Evolutionary conservation across 2,113 vertebrate species (phyloP).

Genomic region (Vombatus ursinus): DNA sequence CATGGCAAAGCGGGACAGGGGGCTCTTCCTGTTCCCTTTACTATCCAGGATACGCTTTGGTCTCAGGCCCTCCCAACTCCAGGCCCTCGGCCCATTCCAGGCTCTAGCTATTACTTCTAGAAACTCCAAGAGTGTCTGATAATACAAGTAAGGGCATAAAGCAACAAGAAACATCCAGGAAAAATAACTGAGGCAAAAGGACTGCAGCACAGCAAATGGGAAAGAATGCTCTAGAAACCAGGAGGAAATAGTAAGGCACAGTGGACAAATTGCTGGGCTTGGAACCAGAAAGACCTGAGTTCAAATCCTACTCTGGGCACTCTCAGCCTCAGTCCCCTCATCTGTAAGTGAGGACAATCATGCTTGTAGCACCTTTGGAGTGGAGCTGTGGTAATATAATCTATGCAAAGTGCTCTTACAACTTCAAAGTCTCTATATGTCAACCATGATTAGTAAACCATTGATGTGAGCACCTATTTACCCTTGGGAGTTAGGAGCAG

Average conservation of each 20-base stretch:
- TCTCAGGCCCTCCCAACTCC: background rate
- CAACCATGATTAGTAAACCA: background rate
- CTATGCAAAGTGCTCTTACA: background rate
- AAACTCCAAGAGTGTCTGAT: background rate
- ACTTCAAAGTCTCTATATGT: background rate
- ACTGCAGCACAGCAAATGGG: background rate
- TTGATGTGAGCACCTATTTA: background rate
- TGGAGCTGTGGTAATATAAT: background rate
- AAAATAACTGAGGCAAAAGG: conserved; percentile 39
- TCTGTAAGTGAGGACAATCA: background rate
- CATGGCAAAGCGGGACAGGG: background rate
- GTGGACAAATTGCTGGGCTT: background rate
- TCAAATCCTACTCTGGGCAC: background rate
- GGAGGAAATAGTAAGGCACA: background rate
- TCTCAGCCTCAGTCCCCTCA: background rate
- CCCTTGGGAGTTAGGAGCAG: background rate
- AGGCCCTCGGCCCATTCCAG: background rate
- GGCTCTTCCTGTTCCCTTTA: background rate
- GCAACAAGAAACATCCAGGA: background rate
- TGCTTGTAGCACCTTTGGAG: background rate
- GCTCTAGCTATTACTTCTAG: background rate
- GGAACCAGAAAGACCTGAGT: background rate
- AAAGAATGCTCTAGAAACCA: background rate
- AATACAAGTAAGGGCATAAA: background rate
- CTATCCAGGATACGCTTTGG: background rate